Conservation (phyloP, 2,888 invertebrate genomes). For the Pseudanteris insignis region DNA sequence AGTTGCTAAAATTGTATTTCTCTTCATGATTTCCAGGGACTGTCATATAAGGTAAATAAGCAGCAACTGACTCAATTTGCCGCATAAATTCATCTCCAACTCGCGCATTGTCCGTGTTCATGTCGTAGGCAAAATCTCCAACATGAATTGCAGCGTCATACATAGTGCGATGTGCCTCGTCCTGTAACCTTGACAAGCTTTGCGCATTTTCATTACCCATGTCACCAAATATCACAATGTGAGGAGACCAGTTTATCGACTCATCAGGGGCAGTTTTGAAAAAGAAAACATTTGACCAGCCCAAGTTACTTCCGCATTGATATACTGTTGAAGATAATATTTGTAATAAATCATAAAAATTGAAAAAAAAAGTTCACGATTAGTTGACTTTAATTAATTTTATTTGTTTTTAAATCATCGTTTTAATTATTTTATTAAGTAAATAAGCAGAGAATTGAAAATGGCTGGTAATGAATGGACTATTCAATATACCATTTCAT, state of each 20-base stretch:
- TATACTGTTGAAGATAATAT: too few relatives aligned
- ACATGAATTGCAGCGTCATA: slow-evolving; percentile 92
- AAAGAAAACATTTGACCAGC: slow-evolving; percentile 84
- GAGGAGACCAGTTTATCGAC: slow-evolving; percentile 78
- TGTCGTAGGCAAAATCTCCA: slow-evolving; percentile 95
- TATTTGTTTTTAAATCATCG: too few relatives aligned
- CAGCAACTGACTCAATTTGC: slow-evolving; percentile 89
- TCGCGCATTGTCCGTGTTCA: slow-evolving; percentile 81
- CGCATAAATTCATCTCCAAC: slow-evolving; percentile 94
- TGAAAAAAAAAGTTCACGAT: too few relatives aligned
- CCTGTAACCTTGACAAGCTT: slow-evolving; percentile 83
- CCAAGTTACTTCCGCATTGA: slow-evolving; percentile 80
- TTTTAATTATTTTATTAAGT: too few relatives aligned
- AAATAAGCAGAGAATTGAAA: too few relatives aligned
- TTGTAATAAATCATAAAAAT: too few relatives aligned
- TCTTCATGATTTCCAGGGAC: slow-evolving; percentile 93
- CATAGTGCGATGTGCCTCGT: slow-evolving; percentile 80
- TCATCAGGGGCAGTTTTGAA: slow-evolving; percentile 78
- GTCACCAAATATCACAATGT: slow-evolving; percentile 89
- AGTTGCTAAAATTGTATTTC: slow-evolving; percentile 93
- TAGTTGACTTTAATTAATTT: too few relatives aligned
- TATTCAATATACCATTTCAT: too few relatives aligned
- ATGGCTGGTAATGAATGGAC: too few relatives aligned
- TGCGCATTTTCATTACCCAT: slow-evolving; percentile 93
- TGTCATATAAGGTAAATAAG: slow-evolving; percentile 91